phyloP scores from a whole-genome alignment of 2,113 vertebrate genomes.

The Steatornis caripensis region DNA sequence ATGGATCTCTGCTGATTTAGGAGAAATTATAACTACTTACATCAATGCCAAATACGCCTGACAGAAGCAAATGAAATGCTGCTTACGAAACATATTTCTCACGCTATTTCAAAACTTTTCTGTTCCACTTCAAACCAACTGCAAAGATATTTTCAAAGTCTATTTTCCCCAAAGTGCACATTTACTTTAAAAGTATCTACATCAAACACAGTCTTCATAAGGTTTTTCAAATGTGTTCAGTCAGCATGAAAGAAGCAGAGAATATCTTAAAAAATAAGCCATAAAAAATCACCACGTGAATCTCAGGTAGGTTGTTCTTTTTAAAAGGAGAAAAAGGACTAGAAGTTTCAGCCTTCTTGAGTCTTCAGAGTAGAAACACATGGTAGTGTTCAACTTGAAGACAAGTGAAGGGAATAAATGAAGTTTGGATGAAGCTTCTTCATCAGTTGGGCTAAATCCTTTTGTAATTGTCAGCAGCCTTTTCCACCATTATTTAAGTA shows the following conservation, averaged over 20 bases:
- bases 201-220: conserved; percentile 21
- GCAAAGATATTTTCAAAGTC: neutral
- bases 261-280: neutral
- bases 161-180: neutral
- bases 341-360: neutral
- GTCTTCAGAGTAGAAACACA: neutral
- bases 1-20: neutral
- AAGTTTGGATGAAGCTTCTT: neutral
- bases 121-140: neutral
- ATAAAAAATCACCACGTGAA: neutral
- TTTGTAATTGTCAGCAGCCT: neutral
- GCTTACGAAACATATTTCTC: neutral
- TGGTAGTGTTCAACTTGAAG: neutral
- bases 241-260: conserved; percentile 13
- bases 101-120: neutral
- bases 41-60: neutral
- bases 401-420: neutral
- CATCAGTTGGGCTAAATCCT: neutral
- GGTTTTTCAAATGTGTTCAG: conserved; percentile 33
- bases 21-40: neutral
- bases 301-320: neutral
- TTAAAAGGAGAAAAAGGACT: neutral
- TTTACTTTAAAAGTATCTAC: conserved; percentile 30
- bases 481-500: neutral
- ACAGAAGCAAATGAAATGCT: neutral